Evolutionary conservation across 2,888 invertebrate genomes (phyloP), one percentile per base, ranked within the genome.

Genomic region (Altica lythri): DNA sequence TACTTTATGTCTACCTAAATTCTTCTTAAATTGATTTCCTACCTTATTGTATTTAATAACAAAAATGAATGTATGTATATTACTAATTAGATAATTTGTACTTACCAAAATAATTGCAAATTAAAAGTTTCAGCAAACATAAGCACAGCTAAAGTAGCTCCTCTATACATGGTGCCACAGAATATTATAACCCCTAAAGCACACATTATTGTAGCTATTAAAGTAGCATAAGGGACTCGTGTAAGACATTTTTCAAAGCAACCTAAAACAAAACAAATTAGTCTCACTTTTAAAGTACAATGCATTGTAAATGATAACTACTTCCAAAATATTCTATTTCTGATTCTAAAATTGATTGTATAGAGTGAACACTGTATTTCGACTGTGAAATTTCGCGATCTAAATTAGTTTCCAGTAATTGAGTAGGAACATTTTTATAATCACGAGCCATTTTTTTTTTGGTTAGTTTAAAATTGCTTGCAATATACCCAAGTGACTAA

Each of bases 151-250:
- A 95, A 80, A 16, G 92, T 88, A 54, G 93, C 89, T 18, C 94
- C 95, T 69, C 91, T 83, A 75, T 93, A 94, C 91, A 95, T 94
- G 42, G 95, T 94, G 45, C 90, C 90, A 75, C 95, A 93, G 77
- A 96, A 96, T 65, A 95, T 88, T 55, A 93, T 90, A 65, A 95
- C 94, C 69, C 96, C 95, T 72, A 93, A 83, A 70, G 92, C 86
- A 77, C 94, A 95, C 90, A 95, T 91, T 60, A 95, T 88, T 42
- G 95, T 94, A 46, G 95, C 95, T 72, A 96, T 93, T 49, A 96
- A 84, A 51, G 95, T 95, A 61, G 95, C 95, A 79, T 95, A 95
- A 14, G 96, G 96, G 69, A 96, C 87, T 68, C 95, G 84, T 35
- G 92, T 89, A 79, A 95, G 84, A 74, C 92, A 94, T 74, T 90